Evolutionary conservation across 2,888 invertebrate genomes (phyloP).

Genomic region (Sinotaia quadrata): DNA sequence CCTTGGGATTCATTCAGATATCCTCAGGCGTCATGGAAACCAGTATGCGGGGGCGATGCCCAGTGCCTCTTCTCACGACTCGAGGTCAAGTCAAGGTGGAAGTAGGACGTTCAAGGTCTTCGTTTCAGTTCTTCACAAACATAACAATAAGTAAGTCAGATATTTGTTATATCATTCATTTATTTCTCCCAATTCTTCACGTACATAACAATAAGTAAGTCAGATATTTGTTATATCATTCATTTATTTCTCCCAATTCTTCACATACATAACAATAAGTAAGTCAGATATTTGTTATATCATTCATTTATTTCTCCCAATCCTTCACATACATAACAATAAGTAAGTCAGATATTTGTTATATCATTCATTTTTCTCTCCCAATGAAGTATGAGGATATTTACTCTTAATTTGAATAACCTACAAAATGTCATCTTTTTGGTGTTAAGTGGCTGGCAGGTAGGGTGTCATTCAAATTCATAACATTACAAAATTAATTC

Average conservation of each 20-base stretch:
- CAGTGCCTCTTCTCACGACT: constrained; percentile 88
- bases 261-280: constrained; percentile 82
- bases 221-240: neutral
- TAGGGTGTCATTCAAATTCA: no score
- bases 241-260: neutral
- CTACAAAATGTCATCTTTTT: no score
- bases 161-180: neutral
- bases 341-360: constrained; percentile 77
- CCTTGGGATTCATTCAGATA: constrained; percentile 1
- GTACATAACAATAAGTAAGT: constrained; percentile 83
- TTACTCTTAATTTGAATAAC: no score
- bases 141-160: constrained; percentile 87
- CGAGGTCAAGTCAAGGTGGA: constrained; percentile 91
- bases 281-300: constrained; percentile 68
- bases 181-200: neutral
- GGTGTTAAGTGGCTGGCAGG: no score
- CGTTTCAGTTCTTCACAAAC: constrained; percentile 89
- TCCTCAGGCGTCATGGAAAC: constrained; percentile 42
- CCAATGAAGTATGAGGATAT: no score
- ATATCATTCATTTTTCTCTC: neutral
- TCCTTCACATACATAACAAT: constrained; percentile 77
- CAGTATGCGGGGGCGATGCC: constrained; percentile 80
- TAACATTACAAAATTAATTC: no score
- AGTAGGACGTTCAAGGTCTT: constrained; percentile 85
- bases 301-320: neutral